A percentile compares a stretch with the other conserved stretches of the same genome.
These are phyloP conservation scores for Otocyon megalotis DNA, from an alignment of 2,113 vertebrate genomes.

Conservation along the genomic window DNA sequence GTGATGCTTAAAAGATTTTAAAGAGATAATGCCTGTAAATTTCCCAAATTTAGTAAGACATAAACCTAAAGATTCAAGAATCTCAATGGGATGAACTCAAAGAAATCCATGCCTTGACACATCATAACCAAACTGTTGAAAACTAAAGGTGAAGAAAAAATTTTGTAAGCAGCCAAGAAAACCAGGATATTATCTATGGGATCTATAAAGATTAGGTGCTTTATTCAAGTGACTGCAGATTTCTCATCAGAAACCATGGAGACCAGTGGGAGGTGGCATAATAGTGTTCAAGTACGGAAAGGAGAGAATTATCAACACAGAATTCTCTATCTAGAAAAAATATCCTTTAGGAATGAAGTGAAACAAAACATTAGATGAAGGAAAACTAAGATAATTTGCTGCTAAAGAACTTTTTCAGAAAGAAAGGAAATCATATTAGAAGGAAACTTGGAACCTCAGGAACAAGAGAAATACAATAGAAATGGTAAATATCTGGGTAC, in stretches of 20 bases:
- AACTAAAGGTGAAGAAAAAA: slow-evolving; percentile 38
- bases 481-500: neutral
- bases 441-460: neutral
- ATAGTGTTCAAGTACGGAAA: neutral
- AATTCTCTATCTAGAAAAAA: slow-evolving; percentile 10
- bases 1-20: neutral
- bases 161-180: neutral
- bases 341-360: neutral
- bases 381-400: slow-evolving; percentile 22
- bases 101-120: neutral
- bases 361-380: slow-evolving; percentile 48
- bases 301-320: neutral
- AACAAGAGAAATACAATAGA: neutral
- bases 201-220: neutral
- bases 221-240: neutral
- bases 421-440: neutral
- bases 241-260: slow-evolving; percentile 4
- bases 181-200: neutral
- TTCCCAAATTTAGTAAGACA: neutral
- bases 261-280: neutral
- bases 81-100: neutral
- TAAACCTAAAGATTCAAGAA: slow-evolving; percentile 18
- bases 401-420: slow-evolving; percentile 28
- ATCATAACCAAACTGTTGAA: neutral
- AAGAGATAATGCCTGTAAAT: neutral